Evolutionary conservation across 2,888 invertebrate genomes (phyloP).

Genomic region (Glaucopsyche alexis): DNA sequence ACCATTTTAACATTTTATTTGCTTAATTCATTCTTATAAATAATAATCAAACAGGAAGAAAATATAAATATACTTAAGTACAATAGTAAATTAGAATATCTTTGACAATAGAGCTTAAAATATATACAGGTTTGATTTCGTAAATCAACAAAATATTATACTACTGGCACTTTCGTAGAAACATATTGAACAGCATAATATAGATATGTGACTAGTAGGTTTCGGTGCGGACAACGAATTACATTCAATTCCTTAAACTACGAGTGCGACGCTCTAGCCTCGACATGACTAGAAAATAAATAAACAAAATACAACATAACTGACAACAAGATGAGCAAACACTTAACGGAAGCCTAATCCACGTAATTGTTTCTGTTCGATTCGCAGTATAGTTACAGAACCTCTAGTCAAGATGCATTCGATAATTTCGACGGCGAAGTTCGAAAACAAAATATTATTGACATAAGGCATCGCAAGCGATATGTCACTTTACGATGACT

Average conservation of each 20-base stretch:
- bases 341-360: background rate
- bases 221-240: constrained; percentile 55
- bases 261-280: constrained; percentile 51
- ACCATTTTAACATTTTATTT: background rate
- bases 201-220: constrained; percentile 63
- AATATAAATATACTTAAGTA: background rate
- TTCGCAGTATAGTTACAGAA: no score
- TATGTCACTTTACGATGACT: no score
- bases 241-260: constrained; percentile 51
- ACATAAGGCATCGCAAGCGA: no score
- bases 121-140: background rate
- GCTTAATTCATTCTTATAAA: constrained; percentile 4
- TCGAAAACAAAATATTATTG: no score
- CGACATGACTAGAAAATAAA: constrained; percentile 61
- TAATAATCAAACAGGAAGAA: constrained; percentile 7
- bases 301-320: constrained; percentile 51
- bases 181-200: constrained; percentile 47
- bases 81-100: constrained; percentile 1
- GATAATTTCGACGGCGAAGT: no score
- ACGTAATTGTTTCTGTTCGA: no score
- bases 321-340: constrained; percentile 55
- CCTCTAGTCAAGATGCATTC: no score
- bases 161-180: constrained; percentile 45
- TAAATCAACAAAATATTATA: constrained; percentile 1
- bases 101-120: constrained; percentile 8